Evolutionary conservation across 2,888 invertebrate species (phyloP), one percentile per base, ranked within the genome.

Genomic region (Apodemia duryi): DNA sequence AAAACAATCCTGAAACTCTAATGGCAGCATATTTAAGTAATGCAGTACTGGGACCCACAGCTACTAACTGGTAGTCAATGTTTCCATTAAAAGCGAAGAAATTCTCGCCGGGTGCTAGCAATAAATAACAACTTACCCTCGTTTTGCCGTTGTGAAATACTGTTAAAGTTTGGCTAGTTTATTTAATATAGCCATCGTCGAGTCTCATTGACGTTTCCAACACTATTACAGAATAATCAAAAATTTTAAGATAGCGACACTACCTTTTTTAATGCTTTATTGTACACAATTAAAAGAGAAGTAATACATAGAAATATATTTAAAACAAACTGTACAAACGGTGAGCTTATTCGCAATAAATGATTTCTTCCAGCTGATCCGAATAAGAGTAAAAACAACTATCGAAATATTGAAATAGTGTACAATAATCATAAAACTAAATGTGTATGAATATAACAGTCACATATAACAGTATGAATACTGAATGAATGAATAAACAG

Each of bases 141-240:
- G 63, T 70, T 57, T 6, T n/a, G 49, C n/a, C 57, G 57, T 82
- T 82, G 81, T 85, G 75, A 86, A 84, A 85, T 85, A 85, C 85
- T 75, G 80, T 75, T 73, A 70, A 85, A 86, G 82, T 86, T 85
- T 61, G 75, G 74, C 75, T 80, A 81, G 80, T 82, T 83, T 79
- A 81, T 83, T 84, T 82, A 83, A 82, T 82, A 80, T 79, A 76
- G 69, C 77, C 76, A 77, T 82, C 82, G 78, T 73, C 81, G 77
- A 79, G 73, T 79, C 81, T 76, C 64, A 61, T 61, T 64, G 32
- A 54, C 11, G 29, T 54, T 54, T 29, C 28, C 32, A 54, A 54
- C 29, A 29, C 29, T 28, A 54, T 54, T 6, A 54, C 29, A 54
- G 32, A 54, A 28, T 54, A 54, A 54, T 54, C 2, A 32, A 28